Base-by-base conservation (phyloP, 1,140 invertebrate species). In the Scaptomyza graminum region DNA sequence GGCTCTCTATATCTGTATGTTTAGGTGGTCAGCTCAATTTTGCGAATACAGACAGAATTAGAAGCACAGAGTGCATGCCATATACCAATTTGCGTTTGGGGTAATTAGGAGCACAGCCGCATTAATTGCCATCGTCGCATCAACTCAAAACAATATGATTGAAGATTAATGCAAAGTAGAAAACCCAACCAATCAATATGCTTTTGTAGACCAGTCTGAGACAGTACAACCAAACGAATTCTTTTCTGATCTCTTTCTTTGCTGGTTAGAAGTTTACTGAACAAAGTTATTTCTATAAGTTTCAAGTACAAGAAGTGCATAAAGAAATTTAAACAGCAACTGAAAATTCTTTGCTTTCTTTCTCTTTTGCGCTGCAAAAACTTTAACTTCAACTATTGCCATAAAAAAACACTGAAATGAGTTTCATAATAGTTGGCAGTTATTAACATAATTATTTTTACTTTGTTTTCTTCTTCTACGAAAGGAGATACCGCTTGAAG, bases 341-440 rank as follows among this genome's bases (percentile, higher is more conserved):
- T 0, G n/a, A 7, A 18, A 37, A 55, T 46, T 28, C 5, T 49
- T 46, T 34, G 16, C 1, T 13, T 39, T 28, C 13, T 46, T 31
- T 11, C 13, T 34, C 11, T 54, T 13, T 9, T 39, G 16, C 6
- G n/a, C 11, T n/a, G n/a, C 46, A 12, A 25, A 37, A 49, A 50
- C 13, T 51, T 56, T 2, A 43, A 46, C 55, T 52, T 37, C 41
- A 25, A 31, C 31, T 41, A 51, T 61, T 44, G 18, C n/a, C 57
- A 62, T 62, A 47, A 69, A 54, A 28, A 18, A 54, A 63, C 16
- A 54, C 71, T 52, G 70, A 57, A 82, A 78, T 83, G 79, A 79
- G 74, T 74, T 74, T 69, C 68, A 84, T 79, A 76, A 84, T 84
- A 85, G 80, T 76, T 85, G 54, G 44, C 59, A 85, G 64, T 83